Evolutionary conservation across 2,113 vertebrate species (phyloP), one percentile per base, ranked within the genome.

Genomic region (Xenopus borealis): DNA sequence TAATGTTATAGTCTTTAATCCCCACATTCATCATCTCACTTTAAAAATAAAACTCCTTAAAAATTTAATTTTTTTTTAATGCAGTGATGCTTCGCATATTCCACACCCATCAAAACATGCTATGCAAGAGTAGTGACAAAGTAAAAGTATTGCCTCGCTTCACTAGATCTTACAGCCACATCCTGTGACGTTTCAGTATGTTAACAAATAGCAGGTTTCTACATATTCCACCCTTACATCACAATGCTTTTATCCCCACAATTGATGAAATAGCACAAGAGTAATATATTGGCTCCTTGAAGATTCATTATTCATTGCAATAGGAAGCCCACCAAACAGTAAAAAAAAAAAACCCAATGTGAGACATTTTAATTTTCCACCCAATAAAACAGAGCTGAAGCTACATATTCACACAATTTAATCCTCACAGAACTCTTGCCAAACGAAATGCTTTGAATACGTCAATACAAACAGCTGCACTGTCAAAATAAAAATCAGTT

Each of bases 181-280:
- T 73, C 72, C 71, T 66, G 71, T 66, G 71, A 66, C 13, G n/a
- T 57, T 62, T 45, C 19, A 9, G 7, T 20, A 19, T 66, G 50
- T 72, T 72, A 53, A 53, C 23, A 72, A 50, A 63, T 53, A 11
- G 13, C 55, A 61, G 33, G 72, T 75, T 66, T 67, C 63, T 75
- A 62, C 72, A 75, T 33, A 47, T 75, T 30, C 55, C 33, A 27
- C 23, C 55, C 20, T 18, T 18, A 61, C 55, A 44, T 75, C 19
- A 61, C 9, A n/a, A 74, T 67, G 52, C 50, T 47, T 59, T 62
- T 73, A 46, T 44, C 46, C 45, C 40, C 66, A 46, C 20, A 67
- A 72, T 40, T 40, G 7, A 40, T 40, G 33, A 40, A 40, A 40
- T 1, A 7, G 33, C 33, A 40, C 8, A 9, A 40, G 5, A 40